Evolutionary conservation across 2,113 vertebrate species (phyloP), one percentile per base, ranked within the genome.

Genomic region (Atherinomorus stipes): DNA sequence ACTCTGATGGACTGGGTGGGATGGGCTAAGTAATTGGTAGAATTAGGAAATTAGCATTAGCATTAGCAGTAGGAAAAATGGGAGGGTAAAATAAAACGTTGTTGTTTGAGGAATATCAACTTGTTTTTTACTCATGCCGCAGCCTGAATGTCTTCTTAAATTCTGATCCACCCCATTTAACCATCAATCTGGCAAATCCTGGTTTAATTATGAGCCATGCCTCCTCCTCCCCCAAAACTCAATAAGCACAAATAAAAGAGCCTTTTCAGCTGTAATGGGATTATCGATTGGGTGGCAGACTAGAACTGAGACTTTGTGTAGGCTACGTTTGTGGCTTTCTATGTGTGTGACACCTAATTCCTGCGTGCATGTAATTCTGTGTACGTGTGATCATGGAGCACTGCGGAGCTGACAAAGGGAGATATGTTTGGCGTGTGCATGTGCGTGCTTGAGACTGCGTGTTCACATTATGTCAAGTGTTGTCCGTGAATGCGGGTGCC

Each of bases 191-290:
- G 40, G 64, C 59, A 89, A 84, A 85, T 84, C 71, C 76, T 44
- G 57, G 65, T 82, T 86, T 89, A 90, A 89, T 87, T 87, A 89
- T 84, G 72, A 88, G 80, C 70, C 58, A 28, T 58, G 64, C 64
- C 54, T 80, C 63, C 64, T 50, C 66, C 52, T 67, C 60, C 62
- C 44, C 54, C 25, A 31, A 64, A 81, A 88, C 80, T 79, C 83
- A 85, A 84, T 89, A 83, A 79, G 53, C 88, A 83, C 84, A 83
- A 81, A 90, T 87, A 81, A 85, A 87, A 86, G 57, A 80, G 73
- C 79, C 75, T 87, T 85, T 85, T 81, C 66, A 72, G 70, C 83
- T 71, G 59, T 85, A 86, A 88, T 89, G 88, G 83, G 83, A 83
- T 89, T 81, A 90, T 92, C 10, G 81, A 90, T 88, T 62, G 50